Conservation (phyloP, 2,113 vertebrate species). For the Lanius collurio region DNA sequence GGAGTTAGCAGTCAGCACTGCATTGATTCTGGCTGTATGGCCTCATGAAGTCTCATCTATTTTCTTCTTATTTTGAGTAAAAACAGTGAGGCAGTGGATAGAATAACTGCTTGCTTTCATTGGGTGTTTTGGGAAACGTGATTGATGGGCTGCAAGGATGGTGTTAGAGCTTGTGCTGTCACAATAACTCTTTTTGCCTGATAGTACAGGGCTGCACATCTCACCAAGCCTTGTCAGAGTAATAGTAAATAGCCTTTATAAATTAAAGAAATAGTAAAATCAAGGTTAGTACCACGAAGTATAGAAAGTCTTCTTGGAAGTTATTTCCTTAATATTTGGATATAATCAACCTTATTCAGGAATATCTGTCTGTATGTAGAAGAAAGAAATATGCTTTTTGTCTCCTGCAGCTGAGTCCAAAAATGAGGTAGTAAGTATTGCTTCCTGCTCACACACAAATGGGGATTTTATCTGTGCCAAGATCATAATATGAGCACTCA, state of each 20-base stretch:
- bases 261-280: neutral
- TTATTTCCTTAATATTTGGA: neutral
- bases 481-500: neutral
- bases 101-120: neutral
- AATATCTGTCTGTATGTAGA: neutral
- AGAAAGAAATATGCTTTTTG: neutral
- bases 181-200: neutral
- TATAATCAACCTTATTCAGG: conserved; percentile 1
- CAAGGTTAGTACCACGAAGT: neutral
- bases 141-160: neutral
- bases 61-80: neutral
- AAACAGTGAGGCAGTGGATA: neutral
- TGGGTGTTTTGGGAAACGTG: neutral
- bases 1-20: neutral
- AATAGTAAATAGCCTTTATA: neutral
- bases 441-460: neutral
- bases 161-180: neutral
- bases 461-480: neutral
- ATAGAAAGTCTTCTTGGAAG: conserved; percentile 5
- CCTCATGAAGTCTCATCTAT: neutral
- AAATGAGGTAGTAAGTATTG: neutral
- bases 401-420: neutral
- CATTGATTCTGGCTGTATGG: neutral
- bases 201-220: neutral
- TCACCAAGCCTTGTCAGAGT: neutral